phyloP scores from a whole-genome alignment of 1,140 invertebrate genomes.

The Euschistus heros region DNA sequence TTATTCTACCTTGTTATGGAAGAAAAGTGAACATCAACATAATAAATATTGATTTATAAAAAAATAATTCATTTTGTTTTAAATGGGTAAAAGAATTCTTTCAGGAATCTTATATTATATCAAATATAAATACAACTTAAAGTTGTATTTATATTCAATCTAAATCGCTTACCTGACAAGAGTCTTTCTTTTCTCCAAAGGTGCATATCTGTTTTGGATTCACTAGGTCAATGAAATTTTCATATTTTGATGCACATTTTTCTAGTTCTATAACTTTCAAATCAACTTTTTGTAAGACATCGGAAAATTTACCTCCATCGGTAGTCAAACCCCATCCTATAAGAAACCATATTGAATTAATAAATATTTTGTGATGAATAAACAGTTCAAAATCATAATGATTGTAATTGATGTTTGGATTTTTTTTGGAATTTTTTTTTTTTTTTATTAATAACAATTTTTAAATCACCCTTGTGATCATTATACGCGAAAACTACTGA shows the following conservation, averaged over 20 bases:
- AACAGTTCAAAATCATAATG: too few species aligned
- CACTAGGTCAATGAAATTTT: conserved; percentile 19
- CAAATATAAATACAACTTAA: neutral
- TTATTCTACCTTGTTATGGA: too few species aligned
- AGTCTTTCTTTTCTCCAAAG: conserved; percentile 46
- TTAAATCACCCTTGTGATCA: too few species aligned
- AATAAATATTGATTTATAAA: neutral
- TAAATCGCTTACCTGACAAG: conserved; percentile 43
- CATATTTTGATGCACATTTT: conserved; percentile 37
- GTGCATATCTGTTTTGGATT: conserved; percentile 52
- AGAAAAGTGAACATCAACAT: neutral
- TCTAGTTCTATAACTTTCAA: conserved; percentile 45
- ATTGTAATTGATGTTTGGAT: too few species aligned
- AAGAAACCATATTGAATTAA: neutral
- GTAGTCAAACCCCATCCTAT: conserved; percentile 53
- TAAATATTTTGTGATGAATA: too few species aligned
- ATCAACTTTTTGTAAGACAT: conserved; percentile 45
- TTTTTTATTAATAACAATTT: too few species aligned
- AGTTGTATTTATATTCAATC: neutral
- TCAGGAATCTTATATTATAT: neutral
- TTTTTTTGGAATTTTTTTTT: too few species aligned
- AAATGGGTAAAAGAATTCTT: neutral
- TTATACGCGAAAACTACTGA: too few species aligned
- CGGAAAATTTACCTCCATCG: conserved; percentile 43
- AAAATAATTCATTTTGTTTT: neutral